Conservation (phyloP, 2,797 vertebrate genomes). For the Neostethus bicornis region DNA sequence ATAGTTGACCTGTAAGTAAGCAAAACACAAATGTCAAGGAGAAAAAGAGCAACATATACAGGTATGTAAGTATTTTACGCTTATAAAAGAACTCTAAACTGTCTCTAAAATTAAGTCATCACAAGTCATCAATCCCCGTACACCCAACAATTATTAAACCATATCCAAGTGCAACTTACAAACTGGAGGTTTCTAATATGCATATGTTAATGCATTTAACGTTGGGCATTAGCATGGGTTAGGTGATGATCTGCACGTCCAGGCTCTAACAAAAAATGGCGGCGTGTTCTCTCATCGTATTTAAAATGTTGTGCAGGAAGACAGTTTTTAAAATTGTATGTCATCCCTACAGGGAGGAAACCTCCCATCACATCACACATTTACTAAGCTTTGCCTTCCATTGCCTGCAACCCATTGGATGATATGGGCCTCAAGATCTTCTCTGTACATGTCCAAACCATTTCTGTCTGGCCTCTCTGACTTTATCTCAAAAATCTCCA, state of each 20-base stretch:
- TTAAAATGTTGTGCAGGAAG: conserved; percentile 54
- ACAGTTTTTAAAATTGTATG: conserved; percentile 61
- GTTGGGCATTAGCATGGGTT: no score
- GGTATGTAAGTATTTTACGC: no score
- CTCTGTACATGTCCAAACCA: no score
- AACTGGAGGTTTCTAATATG: conserved; percentile 1
- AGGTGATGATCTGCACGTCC: conserved; percentile 33
- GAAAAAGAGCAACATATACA: no score
- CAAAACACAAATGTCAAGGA: no score
- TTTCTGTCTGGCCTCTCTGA: no score
- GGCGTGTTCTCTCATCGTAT: conserved; percentile 55
- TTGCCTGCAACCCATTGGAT: neutral
- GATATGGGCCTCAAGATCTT: no score
- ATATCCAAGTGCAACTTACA: conserved; percentile 10
- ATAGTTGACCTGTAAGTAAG: no score
- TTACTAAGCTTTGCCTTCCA: neutral
- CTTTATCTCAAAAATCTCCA: no score
- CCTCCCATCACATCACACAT: conserved; percentile 27
- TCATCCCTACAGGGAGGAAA: conserved; percentile 40
- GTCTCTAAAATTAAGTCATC: no score
- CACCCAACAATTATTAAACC: conserved; percentile 3
- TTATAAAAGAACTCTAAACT: no score
- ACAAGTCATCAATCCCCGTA: neutral
- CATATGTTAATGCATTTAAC: conserved; percentile 9
- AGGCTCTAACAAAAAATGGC: conserved; percentile 42